Base-by-base conservation (phyloP, 2,888 invertebrate genomes). In the Rhorus exstirpatorius region DNA sequence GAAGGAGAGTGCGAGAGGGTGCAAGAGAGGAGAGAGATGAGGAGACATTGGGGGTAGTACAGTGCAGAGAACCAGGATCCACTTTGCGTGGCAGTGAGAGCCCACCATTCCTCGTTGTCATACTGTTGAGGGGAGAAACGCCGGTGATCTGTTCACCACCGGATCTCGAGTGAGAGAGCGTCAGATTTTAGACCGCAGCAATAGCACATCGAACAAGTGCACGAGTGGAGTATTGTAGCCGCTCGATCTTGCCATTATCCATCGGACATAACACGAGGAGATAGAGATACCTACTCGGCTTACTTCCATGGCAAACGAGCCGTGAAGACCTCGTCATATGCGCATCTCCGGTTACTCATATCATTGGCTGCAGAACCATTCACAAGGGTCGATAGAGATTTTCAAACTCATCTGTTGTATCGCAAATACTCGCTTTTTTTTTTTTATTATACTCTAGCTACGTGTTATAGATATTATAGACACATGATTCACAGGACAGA, bases 321-420 rank as follows among this genome's bases (percentile, higher is more conserved):
- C 91, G 83, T 91, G 87, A 90, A 91, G 88, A 86, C 88, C 88
- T 79, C 87, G 90, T 91, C 91, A 89, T 90, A 91, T 91, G 91
- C 87, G 90, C 91, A 85, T 83, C 85, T 82, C 67, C 85, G 68
- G 81, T 86, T 87, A 87, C 88, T 79, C 78, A 70, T 86, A 83
- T 84, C 78, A 81, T 84, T 81, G 78, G 35, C 61, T 70, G 55
- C 12, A 55, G 35, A 58, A 74, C 53, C 53, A 31, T 70, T 76
- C 61, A 31, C 14, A 58, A 38, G 65, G 31, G 49, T 55, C 46
- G 67, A 31, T 41, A 51, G 21, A 41, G 46, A 68, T 63, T 68
- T 68, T 53, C 63, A 60, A 60, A 63, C 60, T 78, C 67, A 72
- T 68, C 81, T 77, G 81, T 72, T 78, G 72, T 38, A 72, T 77